These are phyloP conservation scores for Acanthopleura granulata DNA, from an alignment of 2,888 invertebrate species.

Conservation along the genomic window DNA sequence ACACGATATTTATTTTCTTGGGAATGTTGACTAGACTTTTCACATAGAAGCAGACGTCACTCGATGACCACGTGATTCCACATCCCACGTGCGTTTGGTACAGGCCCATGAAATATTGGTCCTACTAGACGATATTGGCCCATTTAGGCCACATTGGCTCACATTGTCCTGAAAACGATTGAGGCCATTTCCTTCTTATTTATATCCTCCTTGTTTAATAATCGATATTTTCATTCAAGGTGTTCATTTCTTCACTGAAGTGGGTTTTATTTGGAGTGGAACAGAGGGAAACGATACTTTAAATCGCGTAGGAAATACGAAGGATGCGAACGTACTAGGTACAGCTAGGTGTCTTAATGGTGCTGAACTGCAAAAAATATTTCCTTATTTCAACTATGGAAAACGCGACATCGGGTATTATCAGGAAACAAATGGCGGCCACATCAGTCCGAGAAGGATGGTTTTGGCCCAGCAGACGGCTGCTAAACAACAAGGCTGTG, in stretches of 20 bases:
- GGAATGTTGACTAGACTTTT: too few relatives aligned
- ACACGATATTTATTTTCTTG: too few relatives aligned
- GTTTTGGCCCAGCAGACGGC: constrained; percentile 35
- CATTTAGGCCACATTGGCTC: too few relatives aligned
- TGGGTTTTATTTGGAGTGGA: constrained; percentile 34
- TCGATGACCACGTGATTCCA: too few relatives aligned
- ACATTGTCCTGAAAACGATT: too few relatives aligned
- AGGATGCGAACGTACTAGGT: constrained; percentile 3
- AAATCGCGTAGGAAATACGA: constrained; percentile 19
- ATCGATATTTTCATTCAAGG: constrained; percentile 23
- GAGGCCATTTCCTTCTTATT: too few relatives aligned
- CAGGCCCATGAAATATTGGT: too few relatives aligned
- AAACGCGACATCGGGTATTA: constrained; percentile 25
- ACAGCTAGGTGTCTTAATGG: constrained; percentile 11
- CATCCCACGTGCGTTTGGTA: too few relatives aligned
- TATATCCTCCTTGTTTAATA: too few relatives aligned
- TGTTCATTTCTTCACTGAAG: constrained; percentile 35
- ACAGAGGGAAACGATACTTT: constrained; percentile 21
- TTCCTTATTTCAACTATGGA: constrained; percentile 35
- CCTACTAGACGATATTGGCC: too few relatives aligned
- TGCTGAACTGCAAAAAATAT: constrained; percentile 20
- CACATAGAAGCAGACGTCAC: too few relatives aligned
- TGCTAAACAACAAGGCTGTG: constrained; percentile 36
- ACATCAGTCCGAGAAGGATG: constrained; percentile 40
- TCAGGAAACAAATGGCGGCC: constrained; percentile 31